Percentiles rank a stretch among this genome's conserved stretches.
Conservation (phyloP, 2,113 vertebrate genomes). For the Lasiurus borealis region DNA sequence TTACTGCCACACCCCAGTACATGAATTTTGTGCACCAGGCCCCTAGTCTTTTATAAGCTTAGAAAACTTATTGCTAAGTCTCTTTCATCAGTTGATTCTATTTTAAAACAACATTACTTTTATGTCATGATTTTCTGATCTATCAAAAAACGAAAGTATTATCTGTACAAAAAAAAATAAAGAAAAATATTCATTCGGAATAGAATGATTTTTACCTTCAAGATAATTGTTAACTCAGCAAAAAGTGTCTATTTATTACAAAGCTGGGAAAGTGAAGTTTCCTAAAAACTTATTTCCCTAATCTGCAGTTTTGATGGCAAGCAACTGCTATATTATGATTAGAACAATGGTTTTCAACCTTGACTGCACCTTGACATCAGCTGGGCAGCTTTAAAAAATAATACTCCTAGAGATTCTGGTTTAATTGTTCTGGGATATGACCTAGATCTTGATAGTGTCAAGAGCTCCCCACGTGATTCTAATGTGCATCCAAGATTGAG, state of each 20-base stretch:
- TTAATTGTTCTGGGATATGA: background rate
- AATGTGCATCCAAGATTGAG: background rate
- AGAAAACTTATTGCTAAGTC: constrained; percentile 2
- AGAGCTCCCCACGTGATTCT: background rate
- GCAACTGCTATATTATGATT: background rate
- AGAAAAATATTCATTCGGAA: constrained; percentile 10
- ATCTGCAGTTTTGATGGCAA: constrained; percentile 38
- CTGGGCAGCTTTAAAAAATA: constrained; percentile 25
- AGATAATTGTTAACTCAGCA: constrained; percentile 28
- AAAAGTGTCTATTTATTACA: background rate
- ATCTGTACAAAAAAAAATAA: constrained; percentile 9
- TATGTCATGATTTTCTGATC: background rate
- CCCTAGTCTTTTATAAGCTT: background rate
- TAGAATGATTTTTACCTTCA: constrained; percentile 47
- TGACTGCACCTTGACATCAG: background rate
- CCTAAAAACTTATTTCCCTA: background rate
- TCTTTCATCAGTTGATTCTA: background rate
- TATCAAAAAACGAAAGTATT: background rate
- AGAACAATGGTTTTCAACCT: constrained; percentile 43
- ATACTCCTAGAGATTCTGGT: background rate
- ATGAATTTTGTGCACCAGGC: too few relatives aligned
- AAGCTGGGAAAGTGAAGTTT: background rate
- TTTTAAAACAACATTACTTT: background rate
- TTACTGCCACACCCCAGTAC: too few relatives aligned
- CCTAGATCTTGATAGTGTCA: background rate